Conservation (phyloP, 2,113 vertebrate genomes). For the Vicugna pacos region DNA sequence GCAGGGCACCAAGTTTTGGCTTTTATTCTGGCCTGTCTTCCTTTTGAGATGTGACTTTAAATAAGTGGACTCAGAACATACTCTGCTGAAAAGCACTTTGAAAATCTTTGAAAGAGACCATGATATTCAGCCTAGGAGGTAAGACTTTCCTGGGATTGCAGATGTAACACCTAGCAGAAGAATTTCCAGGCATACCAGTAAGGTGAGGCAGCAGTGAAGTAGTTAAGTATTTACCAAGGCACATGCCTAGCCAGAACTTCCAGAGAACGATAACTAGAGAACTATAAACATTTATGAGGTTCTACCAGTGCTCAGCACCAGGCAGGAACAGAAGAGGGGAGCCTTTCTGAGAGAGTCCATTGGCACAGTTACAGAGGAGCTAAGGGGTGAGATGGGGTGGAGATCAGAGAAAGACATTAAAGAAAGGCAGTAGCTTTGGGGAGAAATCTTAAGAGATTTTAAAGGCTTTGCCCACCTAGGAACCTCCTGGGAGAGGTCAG, state of each 20-base stretch:
- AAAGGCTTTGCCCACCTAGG: background rate
- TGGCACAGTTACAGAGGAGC: background rate
- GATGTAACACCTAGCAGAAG: background rate
- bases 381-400: background rate
- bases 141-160: background rate
- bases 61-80: background rate
- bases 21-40: slow-evolving; percentile 35
- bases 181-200: slow-evolving; percentile 3
- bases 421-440: slow-evolving; percentile 16
- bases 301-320: background rate
- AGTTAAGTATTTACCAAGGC: background rate
- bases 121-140: background rate
- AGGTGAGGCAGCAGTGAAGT: slow-evolving; percentile 3
- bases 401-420: background rate
- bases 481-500: background rate
- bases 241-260: background rate
- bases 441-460: background rate
- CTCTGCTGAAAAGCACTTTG: slow-evolving; percentile 33
- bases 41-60: slow-evolving; percentile 18
- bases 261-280: background rate
- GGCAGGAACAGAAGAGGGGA: background rate
- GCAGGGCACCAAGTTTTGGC: background rate
- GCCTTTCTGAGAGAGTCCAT: background rate
- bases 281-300: background rate
- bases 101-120: background rate